Evolutionary conservation across 2,113 vertebrate species (phyloP).

Genomic region (Alexandromys fortis): DNA sequence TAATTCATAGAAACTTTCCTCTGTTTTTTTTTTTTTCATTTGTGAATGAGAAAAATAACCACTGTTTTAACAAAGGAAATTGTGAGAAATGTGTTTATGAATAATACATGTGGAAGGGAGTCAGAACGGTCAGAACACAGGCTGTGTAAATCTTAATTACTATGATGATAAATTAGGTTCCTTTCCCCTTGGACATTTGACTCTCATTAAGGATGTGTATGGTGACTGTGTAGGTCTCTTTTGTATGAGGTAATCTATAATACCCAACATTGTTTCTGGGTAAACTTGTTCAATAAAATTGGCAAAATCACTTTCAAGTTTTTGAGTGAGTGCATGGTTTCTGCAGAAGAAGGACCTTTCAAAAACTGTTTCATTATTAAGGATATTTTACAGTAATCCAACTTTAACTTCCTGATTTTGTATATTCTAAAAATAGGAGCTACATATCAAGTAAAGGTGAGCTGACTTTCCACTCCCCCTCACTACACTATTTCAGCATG

Average conservation of each 20-base stretch:
- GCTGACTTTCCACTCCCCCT: not conserved
- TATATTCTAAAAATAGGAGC: not conserved
- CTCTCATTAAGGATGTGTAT: not conserved
- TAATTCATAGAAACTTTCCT: not conserved
- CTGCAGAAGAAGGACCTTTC: not conserved
- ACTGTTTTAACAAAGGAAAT: not conserved
- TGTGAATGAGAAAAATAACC: not conserved
- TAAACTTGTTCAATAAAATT: conserved; percentile 3
- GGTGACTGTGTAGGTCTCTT: not conserved
- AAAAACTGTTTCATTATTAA: not conserved
- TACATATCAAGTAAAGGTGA: conserved; percentile 23
- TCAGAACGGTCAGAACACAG: not conserved
- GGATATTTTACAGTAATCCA: not conserved
- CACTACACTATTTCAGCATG: conserved; percentile 40
- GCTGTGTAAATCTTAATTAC: not conserved
- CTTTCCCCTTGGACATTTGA: not conserved
- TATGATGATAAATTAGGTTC: not conserved
- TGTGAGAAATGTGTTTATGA: not conserved
- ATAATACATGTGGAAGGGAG: conserved; percentile 1
- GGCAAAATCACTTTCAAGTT: not conserved
- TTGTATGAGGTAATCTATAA: not conserved
- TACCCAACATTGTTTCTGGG: not conserved
- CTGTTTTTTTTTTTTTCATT: not conserved
- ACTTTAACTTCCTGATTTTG: not conserved
- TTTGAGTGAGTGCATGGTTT: not conserved